Conservation (phyloP, 1,140 invertebrate species). For the Leptonema lineaticorne region DNA sequence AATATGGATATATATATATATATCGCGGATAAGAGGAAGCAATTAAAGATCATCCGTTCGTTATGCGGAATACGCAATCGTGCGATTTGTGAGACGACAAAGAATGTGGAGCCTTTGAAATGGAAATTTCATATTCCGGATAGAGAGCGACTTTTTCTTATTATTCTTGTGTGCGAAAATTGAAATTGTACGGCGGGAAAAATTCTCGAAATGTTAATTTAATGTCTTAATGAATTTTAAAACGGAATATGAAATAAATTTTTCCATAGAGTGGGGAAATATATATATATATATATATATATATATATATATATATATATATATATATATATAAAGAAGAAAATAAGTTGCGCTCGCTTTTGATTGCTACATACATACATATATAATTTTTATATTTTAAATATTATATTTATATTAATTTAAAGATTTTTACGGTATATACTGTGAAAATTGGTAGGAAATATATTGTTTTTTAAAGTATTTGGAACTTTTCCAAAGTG, state of each 20-base stretch:
- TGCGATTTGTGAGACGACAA: background rate
- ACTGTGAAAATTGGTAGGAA: no score
- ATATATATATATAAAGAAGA: background rate
- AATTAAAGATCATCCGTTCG: no score
- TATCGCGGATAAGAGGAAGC: background rate
- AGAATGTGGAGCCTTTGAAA: constrained; percentile 2
- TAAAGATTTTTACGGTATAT: no score
- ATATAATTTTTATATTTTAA: background rate
- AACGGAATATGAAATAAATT: background rate
- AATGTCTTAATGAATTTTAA: constrained; percentile 8
- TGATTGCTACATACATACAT: background rate
- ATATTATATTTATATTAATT: no score
- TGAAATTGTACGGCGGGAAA: background rate
- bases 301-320: background rate
- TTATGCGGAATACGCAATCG: background rate
- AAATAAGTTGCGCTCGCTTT: no score
- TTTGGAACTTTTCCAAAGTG: no score
- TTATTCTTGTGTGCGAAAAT: background rate
- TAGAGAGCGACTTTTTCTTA: background rate
- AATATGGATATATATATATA: background rate
- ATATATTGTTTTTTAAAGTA: no score
- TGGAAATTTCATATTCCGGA: background rate
- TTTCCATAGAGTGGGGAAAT: no score
- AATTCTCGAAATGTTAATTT: constrained; percentile 7
- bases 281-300: background rate